Percentiles rank a stretch among this genome's conserved stretches.
Evolutionary conservation across 2,113 vertebrate species (phyloP).

Genomic region (Syrrhaptes paradoxus): DNA sequence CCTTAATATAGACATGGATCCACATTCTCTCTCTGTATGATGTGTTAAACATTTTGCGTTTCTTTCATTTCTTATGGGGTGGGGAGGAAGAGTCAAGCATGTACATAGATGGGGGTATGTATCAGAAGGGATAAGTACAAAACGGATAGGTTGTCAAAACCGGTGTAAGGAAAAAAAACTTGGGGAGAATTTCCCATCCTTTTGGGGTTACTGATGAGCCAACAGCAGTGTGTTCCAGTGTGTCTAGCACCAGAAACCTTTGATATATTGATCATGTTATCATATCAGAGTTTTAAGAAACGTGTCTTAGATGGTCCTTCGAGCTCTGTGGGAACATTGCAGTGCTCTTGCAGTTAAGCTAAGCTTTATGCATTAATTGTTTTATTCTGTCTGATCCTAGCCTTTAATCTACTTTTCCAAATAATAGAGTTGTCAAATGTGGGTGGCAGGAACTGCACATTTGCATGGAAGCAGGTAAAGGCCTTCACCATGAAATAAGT

Average conservation of each 20-base stretch:
- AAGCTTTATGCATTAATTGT: neutral
- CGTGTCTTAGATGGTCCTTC: neutral
- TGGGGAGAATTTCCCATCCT: neutral
- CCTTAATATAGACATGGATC: slow-evolving; percentile 61
- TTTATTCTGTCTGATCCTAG: slow-evolving; percentile 32
- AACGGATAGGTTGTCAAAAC: neutral
- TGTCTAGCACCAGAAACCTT: neutral
- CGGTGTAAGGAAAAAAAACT: neutral
- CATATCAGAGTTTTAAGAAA: neutral
- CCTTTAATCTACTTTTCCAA: slow-evolving; percentile 46
- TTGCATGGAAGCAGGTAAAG: slow-evolving; percentile 25
- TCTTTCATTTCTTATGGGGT: neutral
- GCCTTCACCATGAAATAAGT: neutral
- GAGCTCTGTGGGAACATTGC: neutral
- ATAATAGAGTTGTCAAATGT: slow-evolving; percentile 4
- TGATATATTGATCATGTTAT: neutral
- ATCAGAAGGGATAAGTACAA: neutral
- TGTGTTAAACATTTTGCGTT: neutral
- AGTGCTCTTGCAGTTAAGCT: neutral
- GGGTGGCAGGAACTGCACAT: neutral
- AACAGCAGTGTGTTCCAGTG: neutral
- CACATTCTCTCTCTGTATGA: neutral
- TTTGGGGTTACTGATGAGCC: neutral
- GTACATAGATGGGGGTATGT: neutral
- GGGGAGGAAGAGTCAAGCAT: neutral